Evolutionary conservation across 2,888 invertebrate genomes (phyloP), one percentile per base, ranked within the genome.

Genomic region (Chymomyza fuscimana): DNA sequence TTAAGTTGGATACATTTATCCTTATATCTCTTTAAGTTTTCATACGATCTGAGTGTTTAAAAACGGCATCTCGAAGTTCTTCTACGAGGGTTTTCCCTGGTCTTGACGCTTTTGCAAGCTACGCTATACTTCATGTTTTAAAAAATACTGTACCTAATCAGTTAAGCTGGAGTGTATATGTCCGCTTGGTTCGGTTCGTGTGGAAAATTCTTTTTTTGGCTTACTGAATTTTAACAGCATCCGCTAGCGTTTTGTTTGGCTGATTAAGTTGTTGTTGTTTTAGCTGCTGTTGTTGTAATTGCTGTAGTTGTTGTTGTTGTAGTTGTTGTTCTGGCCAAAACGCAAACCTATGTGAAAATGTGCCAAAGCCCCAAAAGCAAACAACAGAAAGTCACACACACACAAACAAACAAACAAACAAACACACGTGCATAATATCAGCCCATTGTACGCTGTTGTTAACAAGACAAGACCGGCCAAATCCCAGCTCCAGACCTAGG

Each of bases 381-480:
- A 25, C 10, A 51, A 56, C 19, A 46, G 40, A 46, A 46, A 46
- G 40, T 46, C 40, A 10, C 58, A 25, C n/a, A 25, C 25, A 25
- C 19, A n/a, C n/a, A n/a, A 22, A 3, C 16, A 60, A 59, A 60
- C 36, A 46, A 4, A n/a, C 64, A 36, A 25, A 36, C 32, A 67
- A 40, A 65, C 71, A 68, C 71, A 10, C n/a, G 19, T 58, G 67
- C 73, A 72, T 75, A 85, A 71, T 68, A 77, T 80, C 78, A 83
- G 77, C 77, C 78, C 83, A 87, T 83, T 87, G 88, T 85, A 82
- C 78, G 67, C 80, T 65, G 86, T 82, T 82, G 83, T 83, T 83
- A 83, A 83, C 83, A 87, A 86, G 83, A 73, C 60, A 65, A 46
- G 12, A 75, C 69, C 74, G 71, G 82, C 82, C 82, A 76, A 68